Percentiles rank a stretch among this genome's conserved stretches.
Conservation (phyloP, 2,113 vertebrate species). For the Pachypanchax playfairii region DNA sequence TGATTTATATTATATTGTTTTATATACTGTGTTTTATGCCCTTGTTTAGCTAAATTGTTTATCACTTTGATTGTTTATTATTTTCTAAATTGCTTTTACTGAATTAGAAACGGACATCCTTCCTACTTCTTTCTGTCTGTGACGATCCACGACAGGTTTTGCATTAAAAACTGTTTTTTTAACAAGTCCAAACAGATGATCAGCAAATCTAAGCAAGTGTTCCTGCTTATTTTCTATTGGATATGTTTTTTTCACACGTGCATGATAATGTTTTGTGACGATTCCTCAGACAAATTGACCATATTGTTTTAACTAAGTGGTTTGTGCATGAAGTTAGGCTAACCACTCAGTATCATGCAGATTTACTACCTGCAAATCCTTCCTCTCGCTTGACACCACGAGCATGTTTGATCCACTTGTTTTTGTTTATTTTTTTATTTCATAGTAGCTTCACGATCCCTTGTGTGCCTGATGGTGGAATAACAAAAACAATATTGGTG, state of each 20-base stretch:
- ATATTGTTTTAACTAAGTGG: conserved; percentile 43
- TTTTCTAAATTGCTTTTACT: too few relatives aligned
- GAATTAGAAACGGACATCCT: too few relatives aligned
- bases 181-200: conserved; percentile 2
- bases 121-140: too few relatives aligned
- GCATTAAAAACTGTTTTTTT: too few relatives aligned
- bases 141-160: conserved; percentile 22
- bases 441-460: conserved; percentile 35
- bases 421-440: conserved; percentile 49
- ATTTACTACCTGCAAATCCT: conserved; percentile 12
- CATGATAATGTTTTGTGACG: conserved; percentile 55
- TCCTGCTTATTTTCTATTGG: conserved; percentile 8
- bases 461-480: conserved; percentile 48
- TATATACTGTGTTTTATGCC: neutral
- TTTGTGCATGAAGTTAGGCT: conserved; percentile 63
- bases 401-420: conserved; percentile 62
- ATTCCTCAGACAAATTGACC: conserved; percentile 33
- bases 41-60: neutral
- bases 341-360: conserved; percentile 35
- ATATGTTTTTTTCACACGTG: conserved; percentile 45
- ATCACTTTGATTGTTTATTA: neutral
- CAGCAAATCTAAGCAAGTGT: conserved; percentile 5
- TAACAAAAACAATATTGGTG: conserved; percentile 38
- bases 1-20: too few relatives aligned
- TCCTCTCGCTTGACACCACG: conserved; percentile 2